Base-by-base conservation (phyloP, 2,113 vertebrate species). In the Phoxinus phoxinus region DNA sequence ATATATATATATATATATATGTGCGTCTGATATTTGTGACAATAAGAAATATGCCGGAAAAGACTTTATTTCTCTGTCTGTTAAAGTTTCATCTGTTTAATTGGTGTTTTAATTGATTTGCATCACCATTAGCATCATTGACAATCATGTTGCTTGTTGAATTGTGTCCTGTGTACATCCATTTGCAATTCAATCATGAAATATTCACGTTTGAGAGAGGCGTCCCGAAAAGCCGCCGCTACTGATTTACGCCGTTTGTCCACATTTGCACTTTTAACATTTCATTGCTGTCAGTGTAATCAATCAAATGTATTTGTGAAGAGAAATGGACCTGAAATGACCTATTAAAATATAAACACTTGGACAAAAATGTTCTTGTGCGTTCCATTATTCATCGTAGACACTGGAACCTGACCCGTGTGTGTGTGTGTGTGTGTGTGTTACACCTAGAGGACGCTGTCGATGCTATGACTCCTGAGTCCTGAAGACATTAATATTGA, bases 401-500 rank as follows among this genome's bases (percentile, higher is more conserved):
- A 12, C 17, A 23, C 17, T 56, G 0, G 19, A 71, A 71, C 67
- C 67, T 37, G 67, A 71, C 41, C 35, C 65, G 7, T 23, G 6
- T 21, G 6, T 56, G n/a, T n/a, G n/a, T n/a, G n/a, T 56, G 2
- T 41, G 51, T 48, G 78, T 73, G 58, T 27, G 59, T 30, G 69
- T 48, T 30, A 58, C 32, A 81, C 35, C 51, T 67, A 12, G n/a
- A 85, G 19, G 80, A 41, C 17, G 85, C 30, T 76, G 87, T 72
- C 71, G 74, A 73, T 81, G 59, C 48, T 63, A 30, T 23, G 56
- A 77, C 27, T 76, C n/a, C n/a, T n/a, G n/a, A n/a, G 2, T 35
- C 79, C 85, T 63, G n/a, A 12, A 11, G 51, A 4, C 46, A 86
- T 88, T 86, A 88, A 90, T 87, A 88, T 88, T 88, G 87, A 41